phyloP scores from a whole-genome alignment of 2,113 vertebrate genomes.

The Rhinogobius similis region DNA sequence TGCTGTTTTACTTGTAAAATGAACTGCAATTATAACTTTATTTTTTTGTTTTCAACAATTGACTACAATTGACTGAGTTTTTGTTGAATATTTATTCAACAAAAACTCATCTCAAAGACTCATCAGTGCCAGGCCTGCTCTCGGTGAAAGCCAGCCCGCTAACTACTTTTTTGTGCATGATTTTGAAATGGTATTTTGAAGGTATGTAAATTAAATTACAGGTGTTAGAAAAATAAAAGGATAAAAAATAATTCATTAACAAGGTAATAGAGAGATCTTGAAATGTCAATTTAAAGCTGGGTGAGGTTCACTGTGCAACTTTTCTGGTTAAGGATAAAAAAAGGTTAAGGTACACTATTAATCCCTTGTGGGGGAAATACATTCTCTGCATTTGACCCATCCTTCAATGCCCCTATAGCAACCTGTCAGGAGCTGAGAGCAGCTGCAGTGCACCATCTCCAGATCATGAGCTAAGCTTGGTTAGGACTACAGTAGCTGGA shows the following conservation, averaged over 20 bases:
- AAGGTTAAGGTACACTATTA: no score
- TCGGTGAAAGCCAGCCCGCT: conserved; percentile 65
- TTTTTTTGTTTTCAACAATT: conserved; percentile 36
- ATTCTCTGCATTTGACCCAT: no score
- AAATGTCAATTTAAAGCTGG: conserved; percentile 38
- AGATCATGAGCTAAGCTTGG: no score
- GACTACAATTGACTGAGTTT: no score
- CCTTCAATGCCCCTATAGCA: no score
- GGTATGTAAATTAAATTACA: conserved; percentile 74
- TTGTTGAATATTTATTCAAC: no score
- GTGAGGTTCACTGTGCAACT: neutral
- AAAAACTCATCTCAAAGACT: conserved; percentile 34
- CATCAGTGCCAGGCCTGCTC: no score
- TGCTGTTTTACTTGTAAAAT: conserved; percentile 11
- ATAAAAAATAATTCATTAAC: conserved; percentile 56
- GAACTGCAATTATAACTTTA: conserved; percentile 16
- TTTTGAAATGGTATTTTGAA: conserved; percentile 57
- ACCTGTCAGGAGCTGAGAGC: no score
- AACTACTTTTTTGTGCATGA: conserved; percentile 67
- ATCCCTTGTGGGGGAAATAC: no score
- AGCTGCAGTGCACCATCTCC: no score
- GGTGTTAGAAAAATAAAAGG: conserved; percentile 41
- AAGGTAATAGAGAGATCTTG: conserved; percentile 14
- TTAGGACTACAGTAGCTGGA: no score
- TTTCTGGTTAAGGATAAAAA: no score